Evolutionary conservation across 2,888 invertebrate species (phyloP), one percentile per base, ranked within the genome.

Genomic region (Oscheius sp.): DNA sequence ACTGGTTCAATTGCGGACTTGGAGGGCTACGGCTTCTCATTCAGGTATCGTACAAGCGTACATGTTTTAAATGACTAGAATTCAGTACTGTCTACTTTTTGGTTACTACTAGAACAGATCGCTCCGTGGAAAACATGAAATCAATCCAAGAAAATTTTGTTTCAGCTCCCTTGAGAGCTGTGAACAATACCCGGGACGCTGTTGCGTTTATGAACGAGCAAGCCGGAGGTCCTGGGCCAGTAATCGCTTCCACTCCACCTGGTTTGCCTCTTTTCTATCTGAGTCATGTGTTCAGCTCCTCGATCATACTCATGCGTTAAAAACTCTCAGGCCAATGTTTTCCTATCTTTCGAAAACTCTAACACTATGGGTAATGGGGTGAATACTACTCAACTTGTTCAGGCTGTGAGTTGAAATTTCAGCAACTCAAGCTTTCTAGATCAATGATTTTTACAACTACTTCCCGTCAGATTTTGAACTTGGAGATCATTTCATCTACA

Each of bases 381-480:
- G 29, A 11, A 13, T 13, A 9, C 3, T 42, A 37, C 2, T 37
- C 33, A 62, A 13, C 11, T 21, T 13, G 5, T 42, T 3, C 4
- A 62, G 29, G 48, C 47, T 35, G 35, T 9, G 37, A 48, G 48
- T 21, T n/a, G 63, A 48, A 48, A 2, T 68, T 35, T n/a, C n/a
- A n/a, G n/a, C n/a, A n/a, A n/a, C n/a, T n/a, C n/a, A n/a, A n/a
- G n/a, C n/a, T n/a, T n/a, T n/a, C n/a, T 55, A 68, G 68, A 55
- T 35, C n/a, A n/a, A 13, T n/a, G 55, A 53, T 5, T 68, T 68
- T 21, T 33, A 51, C 55, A 51, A 68, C 33, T 3, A 33, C 21
- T 68, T 68, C 42, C 68, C 55, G 2, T 68, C 68, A 2, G 68
- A 68, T 53, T 68, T 68, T n/a, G 68, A 68, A 53, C 7, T 53